Base-by-base conservation (phyloP, 2,797 vertebrate genomes). In the Sparus aurata region DNA sequence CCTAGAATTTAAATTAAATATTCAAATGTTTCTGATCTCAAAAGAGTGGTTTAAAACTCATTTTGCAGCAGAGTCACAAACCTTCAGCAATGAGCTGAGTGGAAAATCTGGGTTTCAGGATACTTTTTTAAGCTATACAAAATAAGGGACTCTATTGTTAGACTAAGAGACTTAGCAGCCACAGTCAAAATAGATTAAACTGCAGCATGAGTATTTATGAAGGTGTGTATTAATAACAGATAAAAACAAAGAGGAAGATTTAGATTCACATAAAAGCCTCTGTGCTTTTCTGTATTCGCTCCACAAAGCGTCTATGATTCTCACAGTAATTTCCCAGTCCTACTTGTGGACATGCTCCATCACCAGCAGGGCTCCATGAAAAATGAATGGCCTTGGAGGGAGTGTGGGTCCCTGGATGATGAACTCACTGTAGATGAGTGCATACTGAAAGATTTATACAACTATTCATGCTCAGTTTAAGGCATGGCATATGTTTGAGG, bases 361-460 rank as follows among this genome's bases (percentile, higher is more conserved):
- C 84, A 84, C 80, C 69, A 60, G 75, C 69, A 13, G 87, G 77
- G 68, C 80, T 72, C 38, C 83, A 91, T 92, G 82, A 93, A 93
- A 92, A 87, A 93, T 92, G 85, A 81, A 93, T 92, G 83, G 55
- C 83, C 75, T 77, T 50, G 73, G 79, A 88, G 80, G 65, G 81
- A 87, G 80, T 60, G 77, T 80, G 71, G 77, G 66, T 85, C 82
- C 84, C 87, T 80, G 75, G 86, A 91, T 91, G 93, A 94, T 92
- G 86, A 93, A 91, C 87, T 89, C 72, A 61, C 67, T 83, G 82
- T 80, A 89, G 87, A 91, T 90, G 87, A 93, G 90, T 92, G 89
- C 87, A 65, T 83, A 62, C 88, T 94, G 77, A 94, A 94, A 92
- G 81, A 93, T 94, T 93, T 71, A 94, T 92, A 73, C 83, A 77